Conservation (phyloP, 2,888 invertebrate genomes). For the Drosophila putrida region DNA sequence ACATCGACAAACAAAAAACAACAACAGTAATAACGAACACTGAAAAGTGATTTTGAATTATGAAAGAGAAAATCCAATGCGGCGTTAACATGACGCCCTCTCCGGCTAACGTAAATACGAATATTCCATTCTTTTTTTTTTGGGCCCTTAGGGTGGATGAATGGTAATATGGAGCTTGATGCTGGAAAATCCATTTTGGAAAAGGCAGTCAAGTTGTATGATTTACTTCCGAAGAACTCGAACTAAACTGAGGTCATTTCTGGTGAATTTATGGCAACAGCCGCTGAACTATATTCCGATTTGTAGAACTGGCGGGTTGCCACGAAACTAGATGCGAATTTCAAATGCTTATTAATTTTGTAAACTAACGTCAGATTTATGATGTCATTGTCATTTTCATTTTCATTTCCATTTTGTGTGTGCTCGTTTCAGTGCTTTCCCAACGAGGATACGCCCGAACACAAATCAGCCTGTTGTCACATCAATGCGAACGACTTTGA, state of each 20-base stretch:
- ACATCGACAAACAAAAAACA: slow-evolving; percentile 32
- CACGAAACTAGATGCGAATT: slow-evolving; percentile 22
- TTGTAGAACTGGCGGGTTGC: slow-evolving; percentile 13
- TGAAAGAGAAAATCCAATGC: slow-evolving; percentile 64
- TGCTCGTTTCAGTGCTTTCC: slow-evolving; percentile 82
- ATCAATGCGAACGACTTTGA: slow-evolving; percentile 85
- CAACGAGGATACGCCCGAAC: slow-evolving; percentile 83
- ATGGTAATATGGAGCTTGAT: background rate
- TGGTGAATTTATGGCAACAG: slow-evolving; percentile 39
- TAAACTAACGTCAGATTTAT: slow-evolving; percentile 57
- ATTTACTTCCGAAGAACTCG: slow-evolving; percentile 68
- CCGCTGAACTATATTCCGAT: background rate
- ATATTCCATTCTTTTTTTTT: background rate
- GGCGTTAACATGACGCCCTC: slow-evolving; percentile 48
- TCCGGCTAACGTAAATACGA: slow-evolving; percentile 15
- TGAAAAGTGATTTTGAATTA: slow-evolving; percentile 76
- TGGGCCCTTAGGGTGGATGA: background rate
- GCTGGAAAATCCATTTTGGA: slow-evolving; percentile 40
- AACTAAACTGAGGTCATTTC: slow-evolving; percentile 51
- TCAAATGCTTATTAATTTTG: slow-evolving; percentile 70
- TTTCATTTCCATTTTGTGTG: slow-evolving; percentile 4
- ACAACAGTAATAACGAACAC: slow-evolving; percentile 44
- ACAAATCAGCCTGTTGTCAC: slow-evolving; percentile 84
- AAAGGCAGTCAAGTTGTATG: slow-evolving; percentile 70
- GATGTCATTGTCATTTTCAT: slow-evolving; percentile 16